These are phyloP conservation scores for Macrotrachela quadricornifera DNA, from an alignment of 1,140 invertebrate genomes.

Conservation along the genomic window DNA sequence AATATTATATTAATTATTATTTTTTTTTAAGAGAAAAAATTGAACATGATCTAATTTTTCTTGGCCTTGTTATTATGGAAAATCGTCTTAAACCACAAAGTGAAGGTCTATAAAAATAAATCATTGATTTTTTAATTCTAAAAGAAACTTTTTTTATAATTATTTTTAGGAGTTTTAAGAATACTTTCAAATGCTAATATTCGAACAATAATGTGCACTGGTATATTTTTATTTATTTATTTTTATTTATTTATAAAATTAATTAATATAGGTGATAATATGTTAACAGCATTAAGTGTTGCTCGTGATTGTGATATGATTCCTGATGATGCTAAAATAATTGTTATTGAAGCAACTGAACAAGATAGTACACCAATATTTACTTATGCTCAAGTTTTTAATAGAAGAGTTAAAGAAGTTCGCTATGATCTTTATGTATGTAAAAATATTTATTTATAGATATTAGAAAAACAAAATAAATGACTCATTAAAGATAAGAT, in stretches of 20 bases:
- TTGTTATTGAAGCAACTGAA: constrained; percentile 38
- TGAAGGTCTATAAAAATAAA: too few relatives aligned
- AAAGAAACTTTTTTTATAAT: constrained; percentile 55
- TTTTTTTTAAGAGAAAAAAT: constrained; percentile 25
- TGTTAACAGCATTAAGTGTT: constrained; percentile 81
- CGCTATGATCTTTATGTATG: constrained; percentile 3
- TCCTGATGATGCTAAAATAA: constrained; percentile 42
- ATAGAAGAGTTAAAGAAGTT: constrained; percentile 4
- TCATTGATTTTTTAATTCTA: too few relatives aligned
- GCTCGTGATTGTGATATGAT: constrained; percentile 83
- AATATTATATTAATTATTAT: not conserved
- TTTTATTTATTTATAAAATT: too few relatives aligned
- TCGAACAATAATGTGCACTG: constrained; percentile 79
- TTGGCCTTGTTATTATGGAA: constrained; percentile 70
- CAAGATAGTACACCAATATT: not conserved
- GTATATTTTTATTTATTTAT: too few relatives aligned
- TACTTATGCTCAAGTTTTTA: constrained; percentile 5
- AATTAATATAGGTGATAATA: constrained; percentile 52
- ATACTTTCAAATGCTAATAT: constrained; percentile 42
- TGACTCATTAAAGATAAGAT: too few relatives aligned
- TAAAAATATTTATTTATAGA: not conserved
- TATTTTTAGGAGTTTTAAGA: constrained; percentile 39
- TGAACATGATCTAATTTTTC: constrained; percentile 59
- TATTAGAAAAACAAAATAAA: not conserved
- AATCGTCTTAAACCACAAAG: constrained; percentile 54